Evolutionary conservation across 2,797 vertebrate species (phyloP).

Genomic region (Anguilla marmorata): DNA sequence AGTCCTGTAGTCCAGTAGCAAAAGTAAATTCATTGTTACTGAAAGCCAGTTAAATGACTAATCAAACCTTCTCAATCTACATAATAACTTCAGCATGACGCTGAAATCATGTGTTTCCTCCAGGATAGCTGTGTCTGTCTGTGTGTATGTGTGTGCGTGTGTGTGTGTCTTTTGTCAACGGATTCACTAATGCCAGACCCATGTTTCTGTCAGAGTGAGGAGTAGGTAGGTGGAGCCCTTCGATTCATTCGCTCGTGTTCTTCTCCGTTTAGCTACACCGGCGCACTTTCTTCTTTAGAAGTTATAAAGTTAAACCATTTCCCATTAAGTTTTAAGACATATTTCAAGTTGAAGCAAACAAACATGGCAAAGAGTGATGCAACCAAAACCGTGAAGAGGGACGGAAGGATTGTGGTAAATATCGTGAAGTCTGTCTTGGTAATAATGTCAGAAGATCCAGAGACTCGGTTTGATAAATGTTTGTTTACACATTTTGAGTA

Average conservation of each 20-base stretch:
- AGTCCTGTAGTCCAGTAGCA: not conserved
- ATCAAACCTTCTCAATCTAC: constrained; percentile 36
- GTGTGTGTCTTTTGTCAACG: not conserved
- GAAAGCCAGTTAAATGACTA: constrained; percentile 39
- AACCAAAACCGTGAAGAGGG: constrained; percentile 30
- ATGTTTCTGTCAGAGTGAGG: not conserved
- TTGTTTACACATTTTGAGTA: not conserved
- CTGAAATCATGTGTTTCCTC: constrained; percentile 13
- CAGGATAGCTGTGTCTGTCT: not conserved
- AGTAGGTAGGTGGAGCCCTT: not conserved
- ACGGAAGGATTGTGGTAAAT: constrained; percentile 69
- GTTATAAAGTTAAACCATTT: not conserved
- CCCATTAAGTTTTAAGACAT: not conserved
- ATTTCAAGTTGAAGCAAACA: constrained; percentile 40
- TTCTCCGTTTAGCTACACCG: not conserved
- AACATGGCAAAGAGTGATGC: constrained; percentile 34
- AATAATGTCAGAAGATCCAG: not conserved
- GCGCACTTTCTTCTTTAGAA: not conserved
- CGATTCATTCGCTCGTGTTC: not conserved
- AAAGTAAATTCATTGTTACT: not conserved
- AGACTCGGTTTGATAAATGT: not conserved
- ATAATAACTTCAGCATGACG: constrained; percentile 65
- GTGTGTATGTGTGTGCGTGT: not conserved
- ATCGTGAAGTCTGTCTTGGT: not conserved
- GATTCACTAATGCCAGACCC: not conserved